Evolutionary conservation across 2,888 invertebrate genomes (phyloP).

Genomic region (Meta bourneti): DNA sequence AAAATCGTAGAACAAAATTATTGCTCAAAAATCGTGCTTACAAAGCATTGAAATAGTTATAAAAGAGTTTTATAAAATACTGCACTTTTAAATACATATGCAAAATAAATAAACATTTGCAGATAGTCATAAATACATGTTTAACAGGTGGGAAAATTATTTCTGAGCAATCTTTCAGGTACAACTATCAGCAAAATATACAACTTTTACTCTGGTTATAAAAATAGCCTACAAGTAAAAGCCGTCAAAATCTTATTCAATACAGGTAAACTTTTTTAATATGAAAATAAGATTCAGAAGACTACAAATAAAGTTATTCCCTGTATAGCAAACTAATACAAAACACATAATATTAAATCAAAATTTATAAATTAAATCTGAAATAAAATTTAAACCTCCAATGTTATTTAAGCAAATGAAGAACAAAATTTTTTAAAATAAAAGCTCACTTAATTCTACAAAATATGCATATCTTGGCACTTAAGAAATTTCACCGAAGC

Average conservation of each 20-base stretch:
- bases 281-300: not conserved
- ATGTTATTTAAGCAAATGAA: not conserved
- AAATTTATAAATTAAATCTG: not conserved
- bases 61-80: not conserved
- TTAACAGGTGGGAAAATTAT: not conserved
- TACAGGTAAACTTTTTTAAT: not conserved
- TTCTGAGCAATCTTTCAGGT: constrained; percentile 20
- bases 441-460: not conserved
- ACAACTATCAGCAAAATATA: not conserved
- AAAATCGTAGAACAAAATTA: not conserved
- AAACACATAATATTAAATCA: not conserved
- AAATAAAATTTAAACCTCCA: not conserved
- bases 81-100: not conserved
- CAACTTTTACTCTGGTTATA: not conserved
- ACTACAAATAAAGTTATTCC: not conserved
- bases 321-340: not conserved
- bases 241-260: not conserved
- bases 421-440: not conserved
- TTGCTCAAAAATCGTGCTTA: constrained; percentile 1
- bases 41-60: not conserved
- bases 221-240: constrained; percentile 6
- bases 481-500: constrained; percentile 23
- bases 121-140: not conserved
- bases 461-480: constrained; percentile 56
- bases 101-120: not conserved